Evolutionary conservation across 2,888 invertebrate species (phyloP).

Genomic region (Cheilosia variabilis): DNA sequence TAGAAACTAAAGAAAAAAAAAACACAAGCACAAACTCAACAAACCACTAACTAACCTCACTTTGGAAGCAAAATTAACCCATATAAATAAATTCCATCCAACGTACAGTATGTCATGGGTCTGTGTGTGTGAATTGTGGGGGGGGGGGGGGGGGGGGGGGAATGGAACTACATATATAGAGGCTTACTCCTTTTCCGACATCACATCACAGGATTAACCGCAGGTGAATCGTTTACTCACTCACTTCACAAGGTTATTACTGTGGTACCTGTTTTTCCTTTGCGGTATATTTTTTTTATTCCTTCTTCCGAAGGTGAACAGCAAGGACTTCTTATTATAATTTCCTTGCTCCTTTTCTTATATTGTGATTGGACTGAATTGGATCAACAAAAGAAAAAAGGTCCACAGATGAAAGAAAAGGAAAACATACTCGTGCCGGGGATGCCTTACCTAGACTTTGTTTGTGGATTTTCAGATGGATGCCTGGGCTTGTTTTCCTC

Average conservation of each 20-base stretch:
- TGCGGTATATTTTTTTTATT: background rate
- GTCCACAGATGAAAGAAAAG: no score
- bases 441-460: constrained; percentile 12
- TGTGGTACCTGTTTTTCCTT: background rate
- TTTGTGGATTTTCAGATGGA: constrained; percentile 26
- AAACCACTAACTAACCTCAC: background rate
- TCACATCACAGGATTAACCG: constrained; percentile 5
- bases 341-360: constrained; percentile 1
- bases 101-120: constrained; percentile 6
- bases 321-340: no score
- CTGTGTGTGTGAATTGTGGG: background rate
- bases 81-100: constrained; percentile 45
- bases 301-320: background rate
- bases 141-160: background rate
- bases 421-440: constrained; percentile 7
- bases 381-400: no score
- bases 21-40: background rate
- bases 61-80: constrained; percentile 46
- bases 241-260: constrained; percentile 6
- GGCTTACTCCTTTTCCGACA: constrained; percentile 24
- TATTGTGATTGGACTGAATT: background rate
- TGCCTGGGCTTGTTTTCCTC: constrained; percentile 2
- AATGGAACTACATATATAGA: background rate
- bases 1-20: background rate
- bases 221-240: constrained; percentile 4